phyloP scores from a whole-genome alignment of 2,113 vertebrate species.

The Alouatta palliata region DNA sequence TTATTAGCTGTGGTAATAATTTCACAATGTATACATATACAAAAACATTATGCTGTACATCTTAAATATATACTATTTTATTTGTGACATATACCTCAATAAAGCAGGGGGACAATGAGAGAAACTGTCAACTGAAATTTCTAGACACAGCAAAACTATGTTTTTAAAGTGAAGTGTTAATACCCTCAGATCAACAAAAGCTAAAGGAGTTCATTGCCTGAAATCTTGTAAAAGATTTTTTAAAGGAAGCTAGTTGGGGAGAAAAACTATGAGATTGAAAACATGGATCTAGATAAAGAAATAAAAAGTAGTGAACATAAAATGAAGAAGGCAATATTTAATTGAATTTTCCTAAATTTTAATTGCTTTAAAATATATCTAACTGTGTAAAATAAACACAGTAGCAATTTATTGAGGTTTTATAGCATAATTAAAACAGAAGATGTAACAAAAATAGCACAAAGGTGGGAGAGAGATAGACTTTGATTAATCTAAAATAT shows the following conservation, averaged over 20 bases:
- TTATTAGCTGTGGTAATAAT: not conserved
- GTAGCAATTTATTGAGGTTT: not conserved
- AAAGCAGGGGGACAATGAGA: not conserved
- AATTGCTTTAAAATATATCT: not conserved
- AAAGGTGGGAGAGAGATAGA: not conserved
- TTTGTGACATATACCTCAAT: no score
- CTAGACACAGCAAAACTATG: not conserved
- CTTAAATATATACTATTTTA: not conserved
- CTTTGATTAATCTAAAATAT: not conserved
- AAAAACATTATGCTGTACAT: not conserved
- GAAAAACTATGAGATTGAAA: not conserved
- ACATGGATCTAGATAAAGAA: not conserved
- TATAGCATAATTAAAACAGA: not conserved
- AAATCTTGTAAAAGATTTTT: not conserved
- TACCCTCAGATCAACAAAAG: no score
- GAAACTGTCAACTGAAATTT: not conserved
- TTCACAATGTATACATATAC: not conserved
- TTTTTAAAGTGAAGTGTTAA: not conserved
- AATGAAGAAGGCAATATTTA: not conserved
- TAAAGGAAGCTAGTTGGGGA: not conserved
- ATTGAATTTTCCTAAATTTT: not conserved
- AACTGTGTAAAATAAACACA: not conserved
- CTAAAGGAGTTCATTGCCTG: not conserved
- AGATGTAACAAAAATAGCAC: not conserved
- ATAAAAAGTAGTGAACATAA: not conserved